Percentiles rank a stretch among this genome's conserved stretches.
These are phyloP conservation scores for Hippocampus abdominalis DNA, from an alignment of 2,113 vertebrate genomes.

Conservation along the genomic window DNA sequence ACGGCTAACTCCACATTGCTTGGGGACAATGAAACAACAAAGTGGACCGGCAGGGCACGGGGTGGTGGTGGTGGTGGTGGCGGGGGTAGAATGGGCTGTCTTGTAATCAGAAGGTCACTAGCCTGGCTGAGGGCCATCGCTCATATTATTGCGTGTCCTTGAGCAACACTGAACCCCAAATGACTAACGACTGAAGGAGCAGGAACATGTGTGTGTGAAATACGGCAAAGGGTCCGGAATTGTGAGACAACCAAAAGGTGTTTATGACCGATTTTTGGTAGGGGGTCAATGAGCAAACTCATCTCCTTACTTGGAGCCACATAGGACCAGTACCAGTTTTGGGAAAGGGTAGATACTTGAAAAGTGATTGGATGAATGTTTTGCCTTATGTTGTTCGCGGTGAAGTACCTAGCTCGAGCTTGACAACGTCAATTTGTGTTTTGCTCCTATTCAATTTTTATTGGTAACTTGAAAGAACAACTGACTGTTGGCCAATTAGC, in stretches of 20 bases:
- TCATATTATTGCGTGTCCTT: conserved; percentile 4
- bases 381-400: background rate
- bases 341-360: background rate
- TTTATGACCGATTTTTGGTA: background rate
- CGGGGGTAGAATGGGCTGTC: conserved; percentile 5
- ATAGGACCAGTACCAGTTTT: background rate
- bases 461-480: no score
- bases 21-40: conserved; percentile 1
- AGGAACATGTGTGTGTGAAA: no score
- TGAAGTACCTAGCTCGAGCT: background rate
- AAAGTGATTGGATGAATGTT: background rate
- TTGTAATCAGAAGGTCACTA: conserved; percentile 9
- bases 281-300: no score
- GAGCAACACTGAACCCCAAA: background rate
- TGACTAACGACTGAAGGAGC: background rate
- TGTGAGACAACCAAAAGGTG: background rate
- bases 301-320: background rate
- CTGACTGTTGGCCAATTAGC: no score
- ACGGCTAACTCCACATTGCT: background rate
- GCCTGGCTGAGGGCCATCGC: background rate
- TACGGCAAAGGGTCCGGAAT: background rate
- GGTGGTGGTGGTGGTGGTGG: no score
- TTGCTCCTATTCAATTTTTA: no score
- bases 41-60: background rate
- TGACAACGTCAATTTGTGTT: background rate